Base-by-base conservation (phyloP, 1,140 invertebrate genomes). In the Lepidurus apus region DNA sequence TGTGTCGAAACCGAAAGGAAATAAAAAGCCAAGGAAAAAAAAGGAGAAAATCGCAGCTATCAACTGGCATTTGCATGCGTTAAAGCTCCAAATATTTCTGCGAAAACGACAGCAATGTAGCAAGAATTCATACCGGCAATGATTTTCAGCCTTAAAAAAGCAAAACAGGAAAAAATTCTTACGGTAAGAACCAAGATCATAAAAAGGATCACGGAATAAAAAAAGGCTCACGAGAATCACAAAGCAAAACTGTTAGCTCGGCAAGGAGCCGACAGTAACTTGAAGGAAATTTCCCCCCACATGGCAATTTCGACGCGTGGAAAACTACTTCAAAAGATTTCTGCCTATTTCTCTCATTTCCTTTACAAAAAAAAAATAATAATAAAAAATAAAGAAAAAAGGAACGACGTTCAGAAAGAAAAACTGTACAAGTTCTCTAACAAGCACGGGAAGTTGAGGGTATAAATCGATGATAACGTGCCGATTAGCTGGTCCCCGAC, bases 251-350 rank as follows among this genome's bases (percentile, higher is more conserved):
- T 17, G 53, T 65, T 21, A 21, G 21, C 53, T 65, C 53, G 9
- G 53, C 53, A 65, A 21, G 53, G 53, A 65, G 53, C 53, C 53
- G 53, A 65, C 53, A 65, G 21, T 65, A 65, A 65, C 53, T 65
- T 21, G 53, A 21, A 65, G 21, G 53, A 65, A 65, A 65, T 65
- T 9, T 65, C 53, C 17, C 53, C 53, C 53, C 53, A 65, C 53
- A 65, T 65, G 13, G 53, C 53, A 65, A 65, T 65, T 65, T 21
- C 17, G 53, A 21, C 21, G 53, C 21, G 53, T 65, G 53, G 53
- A 65, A 21, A 34, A 34, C 34, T 34, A 34, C 34, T 4, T 3
- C 34, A 34, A 34, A 65, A 65, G 53, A 65, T 65, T 65, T 65
- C 53, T 65, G 17, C 53, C 21, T 65, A 65, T 65, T 65, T 65